phyloP scores from a whole-genome alignment of 2,888 invertebrate genomes.

The Eristalis intricaria region DNA sequence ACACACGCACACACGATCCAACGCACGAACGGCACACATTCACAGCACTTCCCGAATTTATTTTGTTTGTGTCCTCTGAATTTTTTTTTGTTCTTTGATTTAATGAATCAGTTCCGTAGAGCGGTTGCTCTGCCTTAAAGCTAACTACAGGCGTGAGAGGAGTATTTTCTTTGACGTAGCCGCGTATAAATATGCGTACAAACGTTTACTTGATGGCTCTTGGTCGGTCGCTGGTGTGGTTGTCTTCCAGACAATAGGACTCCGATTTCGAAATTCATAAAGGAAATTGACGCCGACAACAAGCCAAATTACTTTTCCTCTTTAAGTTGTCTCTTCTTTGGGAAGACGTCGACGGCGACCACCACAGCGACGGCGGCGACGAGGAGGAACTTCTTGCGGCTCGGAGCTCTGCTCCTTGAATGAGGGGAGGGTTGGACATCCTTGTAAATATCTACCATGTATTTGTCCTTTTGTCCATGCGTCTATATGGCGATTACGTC shows the following conservation, averaged over 20 bases:
- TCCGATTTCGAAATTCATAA: conserved; percentile 67
- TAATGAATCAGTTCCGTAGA: conserved; percentile 38
- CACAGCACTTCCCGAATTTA: conserved; percentile 19
- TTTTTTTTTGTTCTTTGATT: conserved; percentile 1
- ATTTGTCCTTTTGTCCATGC: conserved; percentile 1
- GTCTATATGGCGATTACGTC: conserved; percentile 53
- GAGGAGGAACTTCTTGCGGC: neutral
- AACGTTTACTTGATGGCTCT: conserved; percentile 52
- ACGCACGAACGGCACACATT: neutral
- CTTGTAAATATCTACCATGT: neutral
- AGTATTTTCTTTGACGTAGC: conserved; percentile 26
- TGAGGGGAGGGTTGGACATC: neutral
- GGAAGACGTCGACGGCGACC: neutral
- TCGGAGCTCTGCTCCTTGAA: neutral
- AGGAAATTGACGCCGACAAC: conserved; percentile 69
- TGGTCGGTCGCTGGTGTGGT: conserved; percentile 53
- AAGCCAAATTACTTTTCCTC: conserved; percentile 63
- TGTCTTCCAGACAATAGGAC: conserved; percentile 69
- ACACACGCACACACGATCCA: conserved; percentile 4
- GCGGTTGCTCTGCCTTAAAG: conserved; percentile 40
- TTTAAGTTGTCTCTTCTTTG: conserved; percentile 20
- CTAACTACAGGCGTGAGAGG: conserved; percentile 36
- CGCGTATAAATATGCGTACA: conserved; percentile 44
- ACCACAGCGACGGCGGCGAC: neutral
- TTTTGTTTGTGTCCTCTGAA: neutral